phyloP scores from a whole-genome alignment of 2,113 vertebrate genomes.

The Hymenochirus boettgeri region DNA sequence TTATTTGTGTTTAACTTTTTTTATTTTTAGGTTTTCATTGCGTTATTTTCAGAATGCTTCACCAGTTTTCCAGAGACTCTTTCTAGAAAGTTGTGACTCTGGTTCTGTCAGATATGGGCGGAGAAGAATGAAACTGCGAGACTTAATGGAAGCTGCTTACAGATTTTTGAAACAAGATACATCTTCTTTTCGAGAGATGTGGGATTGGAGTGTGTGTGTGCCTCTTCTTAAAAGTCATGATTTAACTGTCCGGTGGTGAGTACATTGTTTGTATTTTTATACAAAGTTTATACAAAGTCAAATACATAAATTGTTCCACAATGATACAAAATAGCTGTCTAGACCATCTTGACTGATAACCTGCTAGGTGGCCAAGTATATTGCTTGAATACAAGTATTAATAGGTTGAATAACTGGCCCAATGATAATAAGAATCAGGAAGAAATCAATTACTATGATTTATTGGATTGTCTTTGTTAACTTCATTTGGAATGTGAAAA shows the following conservation, averaged over 20 bases:
- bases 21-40: constrained; percentile 77
- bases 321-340: too few species aligned
- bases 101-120: constrained; percentile 83
- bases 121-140: constrained; percentile 89
- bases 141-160: constrained; percentile 92
- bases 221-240: constrained; percentile 92
- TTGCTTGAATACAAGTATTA: too few species aligned
- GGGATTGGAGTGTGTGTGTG: constrained; percentile 97
- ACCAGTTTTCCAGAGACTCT: constrained; percentile 94
- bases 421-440: too few species aligned
- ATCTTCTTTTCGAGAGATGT: constrained; percentile 75
- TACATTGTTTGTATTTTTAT: constrained; percentile 9
- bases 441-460: too few species aligned
- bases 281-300: too few species aligned
- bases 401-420: too few species aligned
- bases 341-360: too few species aligned
- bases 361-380: too few species aligned
- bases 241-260: constrained; percentile 86
- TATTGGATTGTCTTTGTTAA: too few species aligned
- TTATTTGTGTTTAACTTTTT: too few species aligned
- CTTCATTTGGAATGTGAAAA: too few species aligned
- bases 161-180: constrained; percentile 83
- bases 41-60: constrained; percentile 82
- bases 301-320: too few species aligned
- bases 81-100: constrained; percentile 85